Evolutionary conservation across 2,113 vertebrate genomes (phyloP).

Genomic region (Anolis carolinensis): DNA sequence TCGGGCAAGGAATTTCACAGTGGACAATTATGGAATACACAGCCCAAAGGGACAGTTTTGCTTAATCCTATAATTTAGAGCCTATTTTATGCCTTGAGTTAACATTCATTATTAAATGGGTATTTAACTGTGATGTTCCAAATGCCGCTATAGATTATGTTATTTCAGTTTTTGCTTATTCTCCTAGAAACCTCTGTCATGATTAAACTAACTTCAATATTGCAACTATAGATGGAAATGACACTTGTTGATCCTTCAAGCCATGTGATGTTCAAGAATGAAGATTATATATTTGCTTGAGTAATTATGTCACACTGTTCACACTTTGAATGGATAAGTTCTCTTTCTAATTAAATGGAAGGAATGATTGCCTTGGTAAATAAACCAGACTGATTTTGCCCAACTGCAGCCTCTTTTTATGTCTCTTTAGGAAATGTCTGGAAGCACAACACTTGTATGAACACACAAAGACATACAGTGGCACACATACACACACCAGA

Average conservation of each 20-base stretch:
- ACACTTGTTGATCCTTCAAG: neutral
- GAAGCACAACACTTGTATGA: no score
- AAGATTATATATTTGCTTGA: neutral
- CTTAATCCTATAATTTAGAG: slow-evolving; percentile 12
- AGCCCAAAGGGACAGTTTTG: neutral
- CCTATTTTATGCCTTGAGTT: neutral
- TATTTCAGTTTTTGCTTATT: slow-evolving; percentile 3
- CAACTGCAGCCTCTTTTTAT: neutral
- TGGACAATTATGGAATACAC: neutral
- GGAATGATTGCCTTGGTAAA: neutral
- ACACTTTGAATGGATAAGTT: neutral
- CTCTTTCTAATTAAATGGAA: slow-evolving; percentile 3
- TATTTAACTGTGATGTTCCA: neutral
- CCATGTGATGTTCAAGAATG: neutral
- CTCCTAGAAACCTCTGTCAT: neutral
- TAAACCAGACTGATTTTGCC: neutral
- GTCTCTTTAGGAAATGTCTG: neutral
- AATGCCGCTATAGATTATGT: neutral
- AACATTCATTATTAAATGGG: slow-evolving; percentile 20
- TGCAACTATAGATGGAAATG: neutral
- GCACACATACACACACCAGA: neutral
- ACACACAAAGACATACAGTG: no score
- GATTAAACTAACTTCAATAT: neutral
- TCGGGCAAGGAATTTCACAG: slow-evolving; percentile 6
- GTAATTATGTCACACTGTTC: neutral